Conservation (phyloP, 1,140 invertebrate species). For the Caenorhabditis briggsae region DNA sequence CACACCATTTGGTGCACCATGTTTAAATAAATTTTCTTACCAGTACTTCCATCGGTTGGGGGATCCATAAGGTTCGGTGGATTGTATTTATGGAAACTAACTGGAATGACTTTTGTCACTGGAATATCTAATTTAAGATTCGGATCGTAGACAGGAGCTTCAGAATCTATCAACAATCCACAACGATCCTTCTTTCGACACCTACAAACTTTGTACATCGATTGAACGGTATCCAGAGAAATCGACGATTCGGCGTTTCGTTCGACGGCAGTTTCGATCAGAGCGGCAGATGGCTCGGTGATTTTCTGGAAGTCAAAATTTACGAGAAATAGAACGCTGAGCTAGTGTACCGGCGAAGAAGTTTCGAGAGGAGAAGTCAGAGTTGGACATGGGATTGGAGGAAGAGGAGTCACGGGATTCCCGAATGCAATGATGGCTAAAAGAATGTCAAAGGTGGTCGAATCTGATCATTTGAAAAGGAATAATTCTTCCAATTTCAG, state of each 20-base stretch:
- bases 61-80: constrained; percentile 38
- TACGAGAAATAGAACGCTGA: no score
- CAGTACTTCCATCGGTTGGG: not conserved
- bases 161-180: constrained; percentile 7
- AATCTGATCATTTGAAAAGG: no score
- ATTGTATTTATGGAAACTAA: constrained; percentile 27
- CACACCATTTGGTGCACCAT: no score
- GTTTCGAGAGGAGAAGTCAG: not conserved
- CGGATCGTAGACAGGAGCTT: constrained; percentile 31
- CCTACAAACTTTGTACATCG: constrained; percentile 26
- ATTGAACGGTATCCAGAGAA: not conserved
- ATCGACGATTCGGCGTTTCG: not conserved
- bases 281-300: not conserved
- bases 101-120: not conserved
- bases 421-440: no score
- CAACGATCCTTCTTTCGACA: constrained; percentile 17
- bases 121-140: constrained; percentile 3
- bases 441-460: no score
- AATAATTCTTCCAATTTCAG: no score
- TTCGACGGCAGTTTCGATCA: not conserved
- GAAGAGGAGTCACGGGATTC: not conserved
- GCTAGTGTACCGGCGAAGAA: constrained; percentile 14
- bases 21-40: not conserved
- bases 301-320: not conserved
- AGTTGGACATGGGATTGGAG: not conserved